A percentile compares a stretch with the other conserved stretches of the same genome.
Conservation (phyloP, 2,113 vertebrate genomes). For the Orthonyx spaldingii region DNA sequence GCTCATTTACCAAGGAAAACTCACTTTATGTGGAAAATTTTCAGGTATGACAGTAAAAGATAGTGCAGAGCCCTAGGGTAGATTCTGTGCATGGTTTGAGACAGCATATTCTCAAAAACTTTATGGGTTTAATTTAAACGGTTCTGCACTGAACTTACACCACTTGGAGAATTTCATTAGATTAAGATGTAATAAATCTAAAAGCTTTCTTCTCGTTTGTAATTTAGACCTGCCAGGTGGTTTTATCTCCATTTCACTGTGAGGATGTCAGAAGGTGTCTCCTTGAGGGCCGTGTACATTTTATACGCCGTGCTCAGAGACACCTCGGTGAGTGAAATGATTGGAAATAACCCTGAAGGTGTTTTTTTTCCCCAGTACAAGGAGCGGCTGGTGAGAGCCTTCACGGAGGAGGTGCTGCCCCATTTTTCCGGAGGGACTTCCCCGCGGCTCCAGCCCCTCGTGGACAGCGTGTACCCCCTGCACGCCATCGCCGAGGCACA, state of each 20-base stretch:
- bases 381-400: slow-evolving; percentile 75
- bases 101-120: background rate
- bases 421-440: slow-evolving; percentile 63
- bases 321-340: background rate
- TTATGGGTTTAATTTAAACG: background rate
- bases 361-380: slow-evolving; percentile 73
- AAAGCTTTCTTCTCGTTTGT: background rate
- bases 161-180: background rate
- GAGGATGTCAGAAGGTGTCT: background rate
- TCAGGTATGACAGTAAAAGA: background rate
- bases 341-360: background rate
- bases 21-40: background rate
- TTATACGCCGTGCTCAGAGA: too few species aligned
- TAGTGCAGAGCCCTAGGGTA: background rate
- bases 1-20: background rate
- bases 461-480: slow-evolving; percentile 75
- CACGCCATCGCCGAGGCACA: slow-evolving; percentile 75
- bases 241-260: background rate
- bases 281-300: background rate
- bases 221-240: background rate
- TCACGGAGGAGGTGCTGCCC: slow-evolving; percentile 68
- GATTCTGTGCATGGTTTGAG: background rate
- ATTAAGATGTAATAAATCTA: background rate
- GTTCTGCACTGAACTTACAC: background rate
- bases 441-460: slow-evolving; percentile 61